These are phyloP conservation scores for Dioctria linearis DNA, from an alignment of 2,888 invertebrate genomes.

Conservation along the genomic window DNA sequence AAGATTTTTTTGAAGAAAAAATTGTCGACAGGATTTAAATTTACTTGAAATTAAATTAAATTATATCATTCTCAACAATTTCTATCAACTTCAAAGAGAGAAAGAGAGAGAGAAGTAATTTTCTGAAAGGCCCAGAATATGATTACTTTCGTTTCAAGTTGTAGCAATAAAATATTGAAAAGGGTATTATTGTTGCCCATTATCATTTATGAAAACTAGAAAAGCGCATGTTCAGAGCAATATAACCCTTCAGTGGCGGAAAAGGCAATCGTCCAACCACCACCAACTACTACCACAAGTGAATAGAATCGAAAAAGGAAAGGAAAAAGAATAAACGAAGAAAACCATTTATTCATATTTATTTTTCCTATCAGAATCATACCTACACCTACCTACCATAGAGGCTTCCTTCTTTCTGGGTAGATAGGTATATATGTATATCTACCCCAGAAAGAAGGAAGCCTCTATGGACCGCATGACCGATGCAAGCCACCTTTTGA, in stretches of 20 bases:
- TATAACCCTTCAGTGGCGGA: constrained; percentile 10
- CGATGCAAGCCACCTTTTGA: constrained; percentile 49
- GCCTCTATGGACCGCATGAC: constrained; percentile 48
- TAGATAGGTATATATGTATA: too few species aligned
- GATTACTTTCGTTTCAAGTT: constrained; percentile 21
- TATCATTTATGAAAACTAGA: constrained; percentile 39
- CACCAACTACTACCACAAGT: neutral
- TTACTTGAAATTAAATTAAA: too few species aligned
- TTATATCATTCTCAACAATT: too few species aligned
- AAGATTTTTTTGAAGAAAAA: too few species aligned
- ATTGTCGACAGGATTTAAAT: too few species aligned
- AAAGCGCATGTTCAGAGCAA: constrained; percentile 45
- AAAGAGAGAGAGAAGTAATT: neutral
- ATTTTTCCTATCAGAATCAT: constrained; percentile 48
- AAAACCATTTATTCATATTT: constrained; percentile 51
- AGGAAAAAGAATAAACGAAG: constrained; percentile 43
- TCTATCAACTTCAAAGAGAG: too few species aligned
- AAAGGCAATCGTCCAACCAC: neutral
- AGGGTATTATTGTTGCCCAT: constrained; percentile 37
- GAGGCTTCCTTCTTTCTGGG: too few species aligned
- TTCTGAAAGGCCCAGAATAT: constrained; percentile 19
- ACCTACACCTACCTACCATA: too few species aligned
- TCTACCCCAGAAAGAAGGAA: constrained; percentile 22
- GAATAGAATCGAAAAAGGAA: neutral
- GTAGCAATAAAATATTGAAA: constrained; percentile 45